Base-by-base conservation (phyloP, 1,140 invertebrate species). In the Branchinecta lynchi region DNA sequence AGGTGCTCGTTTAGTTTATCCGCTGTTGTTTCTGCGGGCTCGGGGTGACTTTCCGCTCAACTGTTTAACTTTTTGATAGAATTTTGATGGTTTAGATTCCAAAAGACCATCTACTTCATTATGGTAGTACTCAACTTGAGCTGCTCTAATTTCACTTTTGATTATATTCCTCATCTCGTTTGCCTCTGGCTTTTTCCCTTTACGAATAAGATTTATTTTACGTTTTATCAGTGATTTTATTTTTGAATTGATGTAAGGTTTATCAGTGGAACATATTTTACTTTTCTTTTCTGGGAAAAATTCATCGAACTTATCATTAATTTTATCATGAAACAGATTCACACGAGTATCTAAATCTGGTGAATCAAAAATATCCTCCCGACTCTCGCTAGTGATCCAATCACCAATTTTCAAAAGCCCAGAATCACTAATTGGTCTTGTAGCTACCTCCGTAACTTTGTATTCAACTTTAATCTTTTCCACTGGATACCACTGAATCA, bases 261-360 rank as follows among this genome's bases (percentile, higher is more conserved):
- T 60, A 60, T 60, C 17, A 60, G 12, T 60, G 12, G 51, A 60
- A 60, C 51, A 60, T 20, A 15, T 60, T 60, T 60, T 60, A 60
- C 12, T 60, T 60, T 60, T 60, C 51, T 60, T 20, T 60, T 60
- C 51, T 15, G 51, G 51, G 17, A 60, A 60, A 60, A 20, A 60
- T 60, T 60, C 17, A 15, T 20, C 51, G 51, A 60, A 60, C 12
- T 15, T 12, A 6, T 60, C 51, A 60, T 12, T 15, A 15, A 60
- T 12, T 20, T 60, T 20, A 12, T 20, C 17, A 15, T 60, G 51
- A 60, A 60, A 60, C 12, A 60, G 12, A 15, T 60, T 12, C 12
- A 60, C 51, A 15, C 17, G 12, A 60, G 51, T 3, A 60, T 60
- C 17, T 12, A 60, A 12, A 60, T 60, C 51, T 15, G 51, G 51